phyloP scores from a whole-genome alignment of 2,797 vertebrate species.

The Etheostoma nigrum region DNA sequence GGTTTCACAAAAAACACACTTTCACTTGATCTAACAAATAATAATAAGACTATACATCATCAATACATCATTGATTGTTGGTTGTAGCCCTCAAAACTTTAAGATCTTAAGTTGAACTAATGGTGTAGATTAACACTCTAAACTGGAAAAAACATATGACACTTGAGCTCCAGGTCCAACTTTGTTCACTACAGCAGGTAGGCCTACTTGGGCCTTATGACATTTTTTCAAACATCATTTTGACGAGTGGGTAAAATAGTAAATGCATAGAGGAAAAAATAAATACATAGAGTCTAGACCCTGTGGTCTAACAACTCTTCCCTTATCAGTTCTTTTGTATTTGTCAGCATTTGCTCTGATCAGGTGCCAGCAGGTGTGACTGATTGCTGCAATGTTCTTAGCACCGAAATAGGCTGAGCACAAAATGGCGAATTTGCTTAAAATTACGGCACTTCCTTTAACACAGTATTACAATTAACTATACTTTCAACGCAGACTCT shows the following conservation, averaged over 20 bases:
- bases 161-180: not conserved
- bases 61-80: not conserved
- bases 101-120: not conserved
- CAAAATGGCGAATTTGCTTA: not conserved
- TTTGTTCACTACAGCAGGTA: not conserved
- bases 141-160: not conserved
- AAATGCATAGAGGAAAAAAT: not conserved
- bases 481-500: not conserved
- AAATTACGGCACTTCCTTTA: not conserved
- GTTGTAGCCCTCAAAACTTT: not conserved
- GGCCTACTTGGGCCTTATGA: not conserved
- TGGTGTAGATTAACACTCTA: not conserved
- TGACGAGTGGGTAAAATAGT: not conserved
- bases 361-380: not conserved
- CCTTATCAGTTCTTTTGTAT: not conserved
- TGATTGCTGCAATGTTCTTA: not conserved
- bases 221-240: not conserved
- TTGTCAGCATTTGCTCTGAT: not conserved
- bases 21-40: not conserved
- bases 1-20: not conserved
- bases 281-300: not conserved
- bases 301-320: not conserved
- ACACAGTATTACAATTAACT: not conserved
- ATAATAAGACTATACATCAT: not conserved
- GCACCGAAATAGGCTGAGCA: not conserved